These are phyloP conservation scores for Hoplias malabaricus DNA, from an alignment of 2,113 vertebrate species.

Conservation along the genomic window DNA sequence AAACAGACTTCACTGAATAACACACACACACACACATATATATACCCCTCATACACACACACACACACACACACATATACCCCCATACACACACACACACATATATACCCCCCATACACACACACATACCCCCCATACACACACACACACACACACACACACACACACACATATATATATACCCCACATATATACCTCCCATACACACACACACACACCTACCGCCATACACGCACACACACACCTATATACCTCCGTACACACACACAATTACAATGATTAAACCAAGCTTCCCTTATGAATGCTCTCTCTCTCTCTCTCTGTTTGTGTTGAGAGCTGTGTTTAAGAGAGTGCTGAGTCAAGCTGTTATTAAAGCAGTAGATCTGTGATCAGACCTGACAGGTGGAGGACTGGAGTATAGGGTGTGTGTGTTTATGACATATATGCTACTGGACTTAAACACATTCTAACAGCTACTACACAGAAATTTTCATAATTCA, in stretches of 20 bases:
- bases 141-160: not conserved
- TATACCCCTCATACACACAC: not conserved
- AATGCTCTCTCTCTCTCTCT: not conserved
- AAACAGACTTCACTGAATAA: not conserved
- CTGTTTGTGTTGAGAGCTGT: not conserved
- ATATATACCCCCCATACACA: too few relatives aligned
- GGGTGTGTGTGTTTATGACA: too few relatives aligned
- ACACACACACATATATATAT: slow-evolving; percentile 4
- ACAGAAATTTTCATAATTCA: too few relatives aligned
- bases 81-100: not conserved
- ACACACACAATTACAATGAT: not conserved
- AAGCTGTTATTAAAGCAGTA: too few relatives aligned
- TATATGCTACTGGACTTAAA: too few relatives aligned
- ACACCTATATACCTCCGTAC: too few relatives aligned
- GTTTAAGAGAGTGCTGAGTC: not conserved
- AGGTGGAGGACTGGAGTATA: too few relatives aligned
- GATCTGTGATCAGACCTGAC: too few relatives aligned
- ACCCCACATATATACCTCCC: too few relatives aligned
- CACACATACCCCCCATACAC: too few relatives aligned
- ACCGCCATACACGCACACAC: not conserved
- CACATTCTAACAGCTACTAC: too few relatives aligned
- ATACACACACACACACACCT: too few relatives aligned
- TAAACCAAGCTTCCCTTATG: not conserved
- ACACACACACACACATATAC: slow-evolving; percentile 6
- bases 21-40: slow-evolving; percentile 6